Percentiles rank a stretch among this genome's conserved stretches.
phyloP scores from a whole-genome alignment of 2,113 vertebrate genomes.

The Tyto alba region DNA sequence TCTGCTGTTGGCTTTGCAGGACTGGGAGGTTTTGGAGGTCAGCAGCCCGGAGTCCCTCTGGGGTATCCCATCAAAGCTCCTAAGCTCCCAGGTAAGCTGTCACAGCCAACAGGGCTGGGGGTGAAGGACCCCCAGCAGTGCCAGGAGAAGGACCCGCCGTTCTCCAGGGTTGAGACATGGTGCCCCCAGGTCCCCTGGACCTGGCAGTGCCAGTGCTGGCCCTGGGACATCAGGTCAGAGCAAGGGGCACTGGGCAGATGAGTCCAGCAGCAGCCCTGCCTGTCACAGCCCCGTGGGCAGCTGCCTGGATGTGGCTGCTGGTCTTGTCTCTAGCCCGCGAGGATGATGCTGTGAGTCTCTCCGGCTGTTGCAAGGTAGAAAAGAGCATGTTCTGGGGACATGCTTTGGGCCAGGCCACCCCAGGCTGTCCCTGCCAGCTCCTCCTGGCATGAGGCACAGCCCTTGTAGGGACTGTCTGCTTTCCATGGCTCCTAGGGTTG shows the following conservation, averaged over 20 bases:
- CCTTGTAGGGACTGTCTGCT: not conserved
- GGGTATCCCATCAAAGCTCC: conserved; percentile 97
- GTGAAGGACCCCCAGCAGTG: not conserved
- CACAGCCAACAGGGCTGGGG: not conserved
- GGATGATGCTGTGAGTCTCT: not conserved
- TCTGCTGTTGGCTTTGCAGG: conserved; percentile 66
- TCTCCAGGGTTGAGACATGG: fast-evolving
- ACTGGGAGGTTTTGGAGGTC: conserved; percentile 80
- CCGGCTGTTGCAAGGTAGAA: not conserved
- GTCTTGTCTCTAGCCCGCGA: fast-evolving
- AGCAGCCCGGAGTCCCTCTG: conserved; percentile 89
- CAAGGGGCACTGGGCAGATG: not conserved
- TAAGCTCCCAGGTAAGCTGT: conserved; percentile 84
- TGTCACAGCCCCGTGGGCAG: not conserved
- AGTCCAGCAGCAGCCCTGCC: not conserved
- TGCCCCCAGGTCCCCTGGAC: not conserved
- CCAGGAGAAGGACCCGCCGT: not conserved
- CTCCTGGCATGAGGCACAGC: not conserved
- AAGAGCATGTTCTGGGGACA: not conserved
- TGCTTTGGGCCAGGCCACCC: not conserved
- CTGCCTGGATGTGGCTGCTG: not conserved
- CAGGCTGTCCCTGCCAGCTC: not conserved
- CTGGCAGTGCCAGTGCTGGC: not conserved
- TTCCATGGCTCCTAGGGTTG: not conserved
- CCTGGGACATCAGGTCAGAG: not conserved